A percentile compares a stretch with the other conserved stretches of the same genome.
These are phyloP conservation scores for Leuciscus idus DNA, from an alignment of 2,113 vertebrate species.

Conservation along the genomic window DNA sequence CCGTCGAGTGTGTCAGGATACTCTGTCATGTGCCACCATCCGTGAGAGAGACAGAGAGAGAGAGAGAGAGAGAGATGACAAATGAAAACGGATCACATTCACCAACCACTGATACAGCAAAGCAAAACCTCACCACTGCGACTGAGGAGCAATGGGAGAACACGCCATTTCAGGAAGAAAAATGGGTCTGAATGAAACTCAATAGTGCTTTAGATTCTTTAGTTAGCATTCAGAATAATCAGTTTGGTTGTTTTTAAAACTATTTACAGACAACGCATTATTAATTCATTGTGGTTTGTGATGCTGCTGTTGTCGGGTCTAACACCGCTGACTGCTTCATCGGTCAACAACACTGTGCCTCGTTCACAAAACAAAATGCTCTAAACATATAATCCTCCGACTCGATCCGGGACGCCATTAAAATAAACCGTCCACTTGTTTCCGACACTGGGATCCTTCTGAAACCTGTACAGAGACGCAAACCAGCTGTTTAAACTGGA, in stretches of 20 bases:
- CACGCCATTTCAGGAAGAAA: background rate
- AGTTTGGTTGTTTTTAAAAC: background rate
- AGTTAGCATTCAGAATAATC: background rate
- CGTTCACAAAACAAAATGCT: no score
- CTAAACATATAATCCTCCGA: no score
- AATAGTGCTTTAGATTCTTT: background rate
- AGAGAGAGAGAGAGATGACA: constrained; percentile 47
- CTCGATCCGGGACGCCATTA: no score
- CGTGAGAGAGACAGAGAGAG: background rate
- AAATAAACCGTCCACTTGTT: no score
- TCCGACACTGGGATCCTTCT: no score
- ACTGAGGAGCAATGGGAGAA: background rate
- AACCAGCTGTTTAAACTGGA: no score
- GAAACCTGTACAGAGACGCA: no score
- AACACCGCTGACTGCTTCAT: no score
- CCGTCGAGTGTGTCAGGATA: constrained; percentile 27
- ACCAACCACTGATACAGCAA: constrained; percentile 29
- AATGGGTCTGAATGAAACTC: background rate
- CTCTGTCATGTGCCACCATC: constrained; percentile 60
- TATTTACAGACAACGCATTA: no score
- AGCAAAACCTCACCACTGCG: background rate
- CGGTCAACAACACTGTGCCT: no score
- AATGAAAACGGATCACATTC: constrained; percentile 59
- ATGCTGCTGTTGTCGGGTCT: no score
- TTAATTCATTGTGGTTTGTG: no score